Evolutionary conservation across 1,140 invertebrate species (phyloP).

Genomic region (Neotoxoptera formosana): DNA sequence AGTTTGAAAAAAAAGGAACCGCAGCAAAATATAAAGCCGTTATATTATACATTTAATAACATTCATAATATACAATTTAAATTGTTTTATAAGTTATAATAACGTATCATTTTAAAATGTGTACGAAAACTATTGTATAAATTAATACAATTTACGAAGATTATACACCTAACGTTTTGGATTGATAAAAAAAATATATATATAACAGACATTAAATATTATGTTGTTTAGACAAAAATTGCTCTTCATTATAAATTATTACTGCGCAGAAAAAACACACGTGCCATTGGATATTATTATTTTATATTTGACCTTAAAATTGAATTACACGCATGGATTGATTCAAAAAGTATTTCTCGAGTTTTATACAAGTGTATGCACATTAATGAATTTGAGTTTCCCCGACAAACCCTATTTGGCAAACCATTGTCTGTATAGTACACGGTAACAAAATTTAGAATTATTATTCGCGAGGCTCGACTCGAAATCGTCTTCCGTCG

Average conservation of each 20-base stretch:
- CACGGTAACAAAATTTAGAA: background rate
- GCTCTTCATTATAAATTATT: background rate
- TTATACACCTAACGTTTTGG: background rate
- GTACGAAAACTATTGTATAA: no score
- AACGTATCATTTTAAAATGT: no score
- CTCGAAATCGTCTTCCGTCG: constrained; percentile 7
- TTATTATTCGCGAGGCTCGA: constrained; percentile 24
- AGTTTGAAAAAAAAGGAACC: no score
- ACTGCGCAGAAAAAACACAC: background rate
- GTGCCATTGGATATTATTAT: background rate
- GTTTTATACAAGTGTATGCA: background rate
- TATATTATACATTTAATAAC: no score
- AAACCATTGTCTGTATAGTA: constrained; percentile 32
- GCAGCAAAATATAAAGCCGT: no score
- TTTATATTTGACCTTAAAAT: background rate
- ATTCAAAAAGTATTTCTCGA: background rate
- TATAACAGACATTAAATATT: background rate
- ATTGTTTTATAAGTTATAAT: no score
- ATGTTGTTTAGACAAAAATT: background rate
- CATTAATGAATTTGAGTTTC: constrained; percentile 23
- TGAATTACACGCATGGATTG: background rate
- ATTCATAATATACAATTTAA: no score
- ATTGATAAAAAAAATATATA: background rate
- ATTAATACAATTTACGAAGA: no score
- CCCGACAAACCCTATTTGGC: constrained; percentile 24